Evolutionary conservation across 2,797 vertebrate genomes (phyloP), one percentile per base, ranked within the genome.

Genomic region (Macrochelys suwanniensis): DNA sequence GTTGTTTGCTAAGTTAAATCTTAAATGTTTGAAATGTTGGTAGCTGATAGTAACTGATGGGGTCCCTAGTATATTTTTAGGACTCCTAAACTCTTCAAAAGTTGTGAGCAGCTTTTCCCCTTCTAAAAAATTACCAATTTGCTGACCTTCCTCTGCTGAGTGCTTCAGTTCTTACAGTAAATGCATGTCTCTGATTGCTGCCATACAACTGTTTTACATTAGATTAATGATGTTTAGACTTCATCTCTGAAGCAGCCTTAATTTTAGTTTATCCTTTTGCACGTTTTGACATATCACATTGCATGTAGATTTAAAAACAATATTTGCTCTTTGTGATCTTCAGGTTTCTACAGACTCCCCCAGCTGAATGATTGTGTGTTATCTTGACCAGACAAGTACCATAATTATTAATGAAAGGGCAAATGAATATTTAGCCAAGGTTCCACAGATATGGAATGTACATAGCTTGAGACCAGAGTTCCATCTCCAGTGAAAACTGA

Each of bases 101-200:
- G 31, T 81, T 80, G 11, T 33, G 2, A 68, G 31, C 37, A 85
- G 23, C 53, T 81, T 50, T 28, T 84, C 42, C 65, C 31, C 54
- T 57, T 92, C 79, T 76, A 28, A 82, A 76, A 82, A 77, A 3
- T 0, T 9, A 82, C 26, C 82, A 74, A 78, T 37, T 51, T 90
- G 85, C 65, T 87, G 87, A 84, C 2, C 82, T 82, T 47, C 17
- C 53, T 42, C 57, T 95, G 85, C 87, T 79, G 7, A 54, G 42
- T 90, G 13, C 68, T 88, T 82, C 82, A 50, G 77, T 91, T 77
- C 45, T 89, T 0, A 0, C 87, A 88, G 85, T 89, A 83, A 85
- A 5, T 65, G 57, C 53, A 87, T 74, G 76, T 88, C 93, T 96
- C 53, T 68, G 42, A 51, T 93, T 92, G 42, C 81, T 92, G 87